These are phyloP conservation scores for Ophioderma brevispina DNA, from an alignment of 35 echinoderm and acorn worm species.

Conservation along the genomic window DNA sequence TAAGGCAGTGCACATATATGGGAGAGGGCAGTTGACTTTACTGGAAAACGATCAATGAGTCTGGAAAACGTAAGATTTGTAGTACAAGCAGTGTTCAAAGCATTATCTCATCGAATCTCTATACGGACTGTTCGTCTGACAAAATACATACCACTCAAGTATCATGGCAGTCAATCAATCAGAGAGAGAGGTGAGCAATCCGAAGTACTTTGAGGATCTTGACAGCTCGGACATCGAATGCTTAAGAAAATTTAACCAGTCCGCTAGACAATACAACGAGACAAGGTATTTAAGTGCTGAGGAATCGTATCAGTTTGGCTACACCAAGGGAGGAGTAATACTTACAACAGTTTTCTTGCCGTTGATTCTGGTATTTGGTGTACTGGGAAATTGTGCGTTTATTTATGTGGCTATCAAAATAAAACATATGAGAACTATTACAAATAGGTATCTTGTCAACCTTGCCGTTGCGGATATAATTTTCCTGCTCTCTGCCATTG, in stretches of 20 bases:
- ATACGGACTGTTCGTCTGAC: too few relatives aligned
- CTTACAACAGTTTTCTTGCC: conserved; percentile 21
- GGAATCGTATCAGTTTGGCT: neutral
- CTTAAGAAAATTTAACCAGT: neutral
- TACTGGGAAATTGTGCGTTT: conserved; percentile 28
- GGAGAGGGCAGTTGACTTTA: too few relatives aligned
- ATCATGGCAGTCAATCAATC: too few relatives aligned
- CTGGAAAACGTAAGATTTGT: too few relatives aligned
- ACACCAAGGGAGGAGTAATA: neutral
- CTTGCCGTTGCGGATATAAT: conserved; percentile 53
- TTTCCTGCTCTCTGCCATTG: conserved; percentile 47
- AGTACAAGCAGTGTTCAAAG: too few relatives aligned
- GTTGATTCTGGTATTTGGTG: conserved; percentile 19
- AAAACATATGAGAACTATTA: conserved; percentile 37
- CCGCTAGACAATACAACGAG: neutral
- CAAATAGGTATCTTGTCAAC: conserved; percentile 46
- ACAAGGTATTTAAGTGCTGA: neutral
- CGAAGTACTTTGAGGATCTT: too few relatives aligned
- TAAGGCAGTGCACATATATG: too few relatives aligned
- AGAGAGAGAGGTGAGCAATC: too few relatives aligned
- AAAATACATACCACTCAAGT: too few relatives aligned
- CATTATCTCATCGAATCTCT: too few relatives aligned
- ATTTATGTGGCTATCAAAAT: conserved; percentile 39
- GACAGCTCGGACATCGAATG: neutral
- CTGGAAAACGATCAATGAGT: too few relatives aligned